A percentile compares a stretch with the other conserved stretches of the same genome.
Evolutionary conservation across 2,888 invertebrate genomes (phyloP).

Genomic region (Sinotaia quadrata): DNA sequence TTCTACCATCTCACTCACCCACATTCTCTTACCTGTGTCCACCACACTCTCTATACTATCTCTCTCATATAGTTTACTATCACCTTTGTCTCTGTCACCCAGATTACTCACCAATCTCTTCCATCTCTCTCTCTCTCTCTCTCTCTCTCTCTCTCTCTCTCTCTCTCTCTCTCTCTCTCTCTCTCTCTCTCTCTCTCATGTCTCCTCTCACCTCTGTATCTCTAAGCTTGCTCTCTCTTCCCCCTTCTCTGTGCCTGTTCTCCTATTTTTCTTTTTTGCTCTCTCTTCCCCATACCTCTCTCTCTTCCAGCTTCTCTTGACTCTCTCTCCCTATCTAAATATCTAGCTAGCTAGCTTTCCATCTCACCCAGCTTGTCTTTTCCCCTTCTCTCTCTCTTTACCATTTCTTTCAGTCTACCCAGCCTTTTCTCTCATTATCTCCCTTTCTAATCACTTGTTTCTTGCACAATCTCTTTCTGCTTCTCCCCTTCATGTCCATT

Average conservation of each 20-base stretch:
- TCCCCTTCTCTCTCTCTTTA: conserved; percentile 14
- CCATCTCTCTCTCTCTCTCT: not conserved
- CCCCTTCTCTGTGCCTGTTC: not conserved
- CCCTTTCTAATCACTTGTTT: too few species aligned
- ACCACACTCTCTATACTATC: conserved; percentile 6
- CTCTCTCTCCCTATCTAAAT: too few species aligned
- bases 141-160: conserved; percentile 7
- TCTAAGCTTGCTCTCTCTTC: not conserved
- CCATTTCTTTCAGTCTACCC: not conserved
- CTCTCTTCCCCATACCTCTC: too few species aligned
- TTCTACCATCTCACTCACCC: not conserved
- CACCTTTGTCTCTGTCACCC: not conserved
- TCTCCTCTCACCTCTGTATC: not conserved
- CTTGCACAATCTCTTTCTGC: too few species aligned
- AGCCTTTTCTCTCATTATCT: not conserved
- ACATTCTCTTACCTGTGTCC: not conserved
- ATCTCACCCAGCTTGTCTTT: conserved; percentile 8
- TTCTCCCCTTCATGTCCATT: too few species aligned
- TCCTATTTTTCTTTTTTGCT: not conserved
- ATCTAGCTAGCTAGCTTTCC: conserved; percentile 2
- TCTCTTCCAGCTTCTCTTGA: too few species aligned
- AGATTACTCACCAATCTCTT: not conserved
- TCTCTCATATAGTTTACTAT: too few species aligned
- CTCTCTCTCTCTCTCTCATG: conserved; percentile 10
- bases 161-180: conserved; percentile 7